Conservation (phyloP, 1,140 invertebrate species). For the Battus philenor region DNA sequence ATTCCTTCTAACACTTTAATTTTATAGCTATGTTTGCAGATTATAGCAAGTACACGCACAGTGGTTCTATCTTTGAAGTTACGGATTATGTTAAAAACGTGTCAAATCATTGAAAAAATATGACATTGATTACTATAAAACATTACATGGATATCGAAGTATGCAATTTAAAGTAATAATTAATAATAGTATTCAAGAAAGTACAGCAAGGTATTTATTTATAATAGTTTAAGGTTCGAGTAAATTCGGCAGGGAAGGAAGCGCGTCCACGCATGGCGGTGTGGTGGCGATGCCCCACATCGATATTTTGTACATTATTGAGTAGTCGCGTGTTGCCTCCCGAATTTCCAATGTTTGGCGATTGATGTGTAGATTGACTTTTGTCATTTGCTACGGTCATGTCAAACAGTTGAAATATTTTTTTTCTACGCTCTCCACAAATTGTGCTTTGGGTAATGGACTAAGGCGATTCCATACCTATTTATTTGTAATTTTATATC, state of each 20-base stretch:
- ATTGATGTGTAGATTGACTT: conserved; percentile 75
- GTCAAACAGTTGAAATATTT: conserved; percentile 67
- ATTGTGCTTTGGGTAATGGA: conserved; percentile 68
- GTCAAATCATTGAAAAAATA: too few species aligned
- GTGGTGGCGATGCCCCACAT: conserved; percentile 64
- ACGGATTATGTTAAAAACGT: too few species aligned
- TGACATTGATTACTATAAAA: too few species aligned
- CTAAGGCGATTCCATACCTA: conserved; percentile 51
- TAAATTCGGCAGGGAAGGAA: conserved; percentile 34
- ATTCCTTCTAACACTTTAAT: too few species aligned
- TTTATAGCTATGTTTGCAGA: too few species aligned
- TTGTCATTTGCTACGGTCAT: conserved; percentile 70
- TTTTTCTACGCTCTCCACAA: conserved; percentile 65
- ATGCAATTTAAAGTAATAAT: too few species aligned
- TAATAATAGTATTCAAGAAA: too few species aligned
- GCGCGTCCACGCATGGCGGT: conserved; percentile 35
- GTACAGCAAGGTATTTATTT: too few species aligned
- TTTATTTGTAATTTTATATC: conserved; percentile 49
- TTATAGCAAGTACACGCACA: too few species aligned
- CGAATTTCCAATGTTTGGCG: conserved; percentile 73
- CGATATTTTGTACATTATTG: conserved; percentile 74
- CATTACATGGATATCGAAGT: neutral
- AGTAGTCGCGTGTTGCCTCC: conserved; percentile 69
- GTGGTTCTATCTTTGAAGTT: too few species aligned
- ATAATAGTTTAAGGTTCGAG: too few species aligned